phyloP scores from a whole-genome alignment of 2,113 vertebrate species.

The Globicephala melas region DNA sequence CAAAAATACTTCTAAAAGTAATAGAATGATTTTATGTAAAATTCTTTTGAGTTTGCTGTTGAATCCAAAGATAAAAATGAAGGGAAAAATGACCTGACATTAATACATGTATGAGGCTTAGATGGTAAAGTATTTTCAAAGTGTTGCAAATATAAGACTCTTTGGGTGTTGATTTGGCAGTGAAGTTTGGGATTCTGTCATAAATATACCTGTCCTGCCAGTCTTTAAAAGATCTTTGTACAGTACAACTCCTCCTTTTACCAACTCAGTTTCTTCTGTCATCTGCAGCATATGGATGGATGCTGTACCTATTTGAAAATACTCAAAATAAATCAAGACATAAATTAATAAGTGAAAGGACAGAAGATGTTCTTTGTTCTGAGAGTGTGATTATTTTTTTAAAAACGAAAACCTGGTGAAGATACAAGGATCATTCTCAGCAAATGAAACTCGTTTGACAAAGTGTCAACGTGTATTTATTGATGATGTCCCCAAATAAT shows the following conservation, averaged over 20 bases:
- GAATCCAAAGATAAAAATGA: conserved; percentile 38
- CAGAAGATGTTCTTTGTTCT: background rate
- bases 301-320: background rate
- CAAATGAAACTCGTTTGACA: background rate
- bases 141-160: background rate
- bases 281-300: background rate
- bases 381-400: background rate
- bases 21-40: background rate
- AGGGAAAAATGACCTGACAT: background rate
- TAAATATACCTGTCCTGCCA: background rate
- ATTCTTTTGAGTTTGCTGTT: background rate
- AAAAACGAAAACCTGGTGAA: conserved; percentile 4
- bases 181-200: background rate
- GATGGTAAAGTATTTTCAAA: background rate
- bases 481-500: background rate
- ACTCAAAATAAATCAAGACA: background rate
- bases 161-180: background rate
- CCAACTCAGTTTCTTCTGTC: background rate
- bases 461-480: background rate
- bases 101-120: background rate
- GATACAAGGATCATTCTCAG: background rate
- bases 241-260: background rate
- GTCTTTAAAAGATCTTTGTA: background rate
- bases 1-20: conserved; percentile 11
- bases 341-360: conserved; percentile 20